phyloP scores from a whole-genome alignment of 2,888 invertebrate genomes.

The Bursaphelenchus okinawaensis region DNA sequence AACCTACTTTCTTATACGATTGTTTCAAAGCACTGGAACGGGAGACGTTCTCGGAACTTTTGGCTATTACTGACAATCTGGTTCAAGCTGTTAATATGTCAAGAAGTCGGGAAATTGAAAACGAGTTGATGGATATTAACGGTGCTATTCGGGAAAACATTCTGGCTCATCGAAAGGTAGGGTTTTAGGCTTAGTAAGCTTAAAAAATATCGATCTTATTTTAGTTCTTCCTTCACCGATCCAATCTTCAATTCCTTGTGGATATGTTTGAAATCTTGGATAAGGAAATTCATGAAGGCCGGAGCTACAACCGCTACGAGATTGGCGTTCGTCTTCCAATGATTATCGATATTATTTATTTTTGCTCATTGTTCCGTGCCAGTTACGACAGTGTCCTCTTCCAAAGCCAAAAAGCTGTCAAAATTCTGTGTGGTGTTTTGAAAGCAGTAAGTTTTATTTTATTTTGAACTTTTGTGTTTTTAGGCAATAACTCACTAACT shows the following conservation, averaged over 20 bases:
- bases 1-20: constrained; percentile 11
- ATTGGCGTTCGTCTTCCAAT: constrained; percentile 10
- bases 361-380: constrained; percentile 6
- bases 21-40: constrained; percentile 11
- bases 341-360: constrained; percentile 18
- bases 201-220: neutral
- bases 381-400: constrained; percentile 14
- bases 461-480: neutral
- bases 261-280: constrained; percentile 23
- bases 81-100: neutral
- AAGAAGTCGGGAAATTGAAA: neutral
- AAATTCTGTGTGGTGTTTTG: constrained; percentile 19
- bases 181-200: neutral
- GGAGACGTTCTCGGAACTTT: constrained; percentile 12
- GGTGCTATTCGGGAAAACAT: neutral
- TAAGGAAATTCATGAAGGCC: constrained; percentile 9
- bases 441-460: constrained; percentile 19
- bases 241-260: constrained; percentile 28
- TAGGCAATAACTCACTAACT: neutral
- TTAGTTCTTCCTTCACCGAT: constrained; percentile 12
- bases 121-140: neutral
- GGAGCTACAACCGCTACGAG: constrained; percentile 2
- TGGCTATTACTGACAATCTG: constrained; percentile 9
- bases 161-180: neutral
- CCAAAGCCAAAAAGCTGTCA: constrained; percentile 17